Evolutionary conservation across 2,888 invertebrate species (phyloP), one percentile per base, ranked within the genome.

Genomic region (Blastobasis lacticolella): DNA sequence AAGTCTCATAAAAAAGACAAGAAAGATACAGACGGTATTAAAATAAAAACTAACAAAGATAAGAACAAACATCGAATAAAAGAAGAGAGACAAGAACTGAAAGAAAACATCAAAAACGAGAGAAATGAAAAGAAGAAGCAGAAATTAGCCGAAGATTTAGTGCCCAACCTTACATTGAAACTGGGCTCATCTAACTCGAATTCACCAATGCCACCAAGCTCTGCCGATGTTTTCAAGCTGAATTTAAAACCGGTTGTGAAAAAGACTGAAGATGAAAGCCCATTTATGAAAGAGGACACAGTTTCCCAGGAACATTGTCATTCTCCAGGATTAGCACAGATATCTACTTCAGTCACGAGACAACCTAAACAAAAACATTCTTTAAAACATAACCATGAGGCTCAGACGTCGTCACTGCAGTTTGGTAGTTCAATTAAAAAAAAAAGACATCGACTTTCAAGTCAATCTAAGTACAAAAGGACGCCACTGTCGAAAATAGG

Each of bases 161-260:
- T 95, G 50, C 95, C 95, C 5, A 96, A 95, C 80, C 81, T 96
- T 52, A 95, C 95, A 6, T 82, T 96, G 42, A 95, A 95, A 76
- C 80, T 96, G 46, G 92, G 92, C 52, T 90, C 91, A 50, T 90
- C 92, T 6, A 84, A 85, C 63, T 84, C 85, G 36, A 84, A 83
- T 66, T 92, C 93, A 38, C 93, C 94, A 5, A 91, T 92, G 69
- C 90, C 92, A 54, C 92, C 94, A 7, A 91, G 92, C 53, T 92
- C 93, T 7, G 92, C 93, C 0, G 92, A 92, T 55, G 85, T 89
- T 53, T 90, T 91, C 66, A 94, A 94, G 80, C 84, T 94, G 85
- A 93, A 90, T 55, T 93, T 94, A 58, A 94, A 94, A 69, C 92
- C 94, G 5, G 85, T 94, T 37, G 78, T 92, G 44, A 93, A 92